phyloP scores from a whole-genome alignment of 2,888 invertebrate genomes.

The Argyra leucocephala region DNA sequence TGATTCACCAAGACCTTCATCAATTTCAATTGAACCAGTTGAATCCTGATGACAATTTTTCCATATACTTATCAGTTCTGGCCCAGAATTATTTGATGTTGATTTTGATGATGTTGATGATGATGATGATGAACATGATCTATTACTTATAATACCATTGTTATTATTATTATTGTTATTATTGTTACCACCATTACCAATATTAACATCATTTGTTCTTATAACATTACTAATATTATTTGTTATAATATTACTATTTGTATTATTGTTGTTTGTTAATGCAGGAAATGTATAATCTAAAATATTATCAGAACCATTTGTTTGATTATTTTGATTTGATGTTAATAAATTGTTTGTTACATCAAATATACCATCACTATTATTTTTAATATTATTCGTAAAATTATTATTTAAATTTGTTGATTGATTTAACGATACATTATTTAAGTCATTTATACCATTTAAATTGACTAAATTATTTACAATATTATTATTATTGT shows the following conservation, averaged over 20 bases:
- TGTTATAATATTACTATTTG: too few relatives aligned
- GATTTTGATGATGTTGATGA: constrained; percentile 54
- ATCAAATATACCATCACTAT: not conserved
- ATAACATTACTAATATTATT: constrained; percentile 17
- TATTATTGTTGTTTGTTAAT: constrained; percentile 12
- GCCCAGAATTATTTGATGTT: constrained; percentile 51
- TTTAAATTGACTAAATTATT: not conserved
- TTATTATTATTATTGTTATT: constrained; percentile 10
- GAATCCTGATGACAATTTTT: constrained; percentile 41
- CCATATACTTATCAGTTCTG: constrained; percentile 73
- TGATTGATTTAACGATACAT: not conserved
- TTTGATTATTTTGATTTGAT: not conserved
- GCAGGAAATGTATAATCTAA: constrained; percentile 4
- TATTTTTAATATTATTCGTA: not conserved
- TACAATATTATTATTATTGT: not conserved
- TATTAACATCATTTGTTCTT: constrained; percentile 17
- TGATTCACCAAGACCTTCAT: constrained; percentile 80
- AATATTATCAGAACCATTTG: not conserved
- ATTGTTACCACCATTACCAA: not conserved
- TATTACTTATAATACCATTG: constrained; percentile 41
- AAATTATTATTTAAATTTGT: not conserved
- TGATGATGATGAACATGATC: constrained; percentile 55
- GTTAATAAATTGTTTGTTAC: not conserved
- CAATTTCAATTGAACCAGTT: constrained; percentile 56
- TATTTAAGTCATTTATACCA: constrained; percentile 1